Base-by-base conservation (phyloP, 2,888 invertebrate species). In the Zonitis immaculata region DNA sequence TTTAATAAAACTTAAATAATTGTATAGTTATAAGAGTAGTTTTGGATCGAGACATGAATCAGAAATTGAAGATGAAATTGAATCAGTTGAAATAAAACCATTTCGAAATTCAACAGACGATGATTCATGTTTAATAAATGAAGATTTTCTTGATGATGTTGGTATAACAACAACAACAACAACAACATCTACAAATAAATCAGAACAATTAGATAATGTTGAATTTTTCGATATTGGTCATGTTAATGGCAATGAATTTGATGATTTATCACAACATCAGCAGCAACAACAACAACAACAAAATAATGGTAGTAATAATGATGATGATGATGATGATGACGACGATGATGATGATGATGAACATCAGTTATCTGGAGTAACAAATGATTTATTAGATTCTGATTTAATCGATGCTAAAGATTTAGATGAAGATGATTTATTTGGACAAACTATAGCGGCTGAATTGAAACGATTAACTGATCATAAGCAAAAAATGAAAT, bases 351-450 rank as follows among this genome's bases (percentile, higher is more conserved):
- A n/a, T n/a, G n/a, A n/a, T n/a, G n/a, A n/a, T n/a, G n/a, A n/a
- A n/a, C n/a, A n/a, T n/a, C n/a, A n/a, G n/a, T n/a, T n/a, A n/a
- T n/a, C n/a, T n/a, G n/a, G n/a, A n/a, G n/a, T n/a, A n/a, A n/a
- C n/a, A n/a, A n/a, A n/a, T n/a, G n/a, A n/a, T n/a, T n/a, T n/a
- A n/a, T n/a, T n/a, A n/a, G n/a, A n/a, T n/a, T n/a, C n/a, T n/a
- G n/a, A n/a, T n/a, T n/a, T n/a, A n/a, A n/a, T n/a, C n/a, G 25
- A 25, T 25, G 12, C 14, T 42, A 22, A 12, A 26, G 25, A 12
- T 32, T 52, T 49, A 8, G 63, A 65, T 45, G 63, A 65, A 50
- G 66, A 66, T 49, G 63, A 62, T 44, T 51, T 66, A n/a, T 65
- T 66, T 52, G 64, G 61, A 9, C 60, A 64, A 51, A 61, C 59